Conservation (phyloP, 2,888 invertebrate species). For the Eristalis intricaria region DNA sequence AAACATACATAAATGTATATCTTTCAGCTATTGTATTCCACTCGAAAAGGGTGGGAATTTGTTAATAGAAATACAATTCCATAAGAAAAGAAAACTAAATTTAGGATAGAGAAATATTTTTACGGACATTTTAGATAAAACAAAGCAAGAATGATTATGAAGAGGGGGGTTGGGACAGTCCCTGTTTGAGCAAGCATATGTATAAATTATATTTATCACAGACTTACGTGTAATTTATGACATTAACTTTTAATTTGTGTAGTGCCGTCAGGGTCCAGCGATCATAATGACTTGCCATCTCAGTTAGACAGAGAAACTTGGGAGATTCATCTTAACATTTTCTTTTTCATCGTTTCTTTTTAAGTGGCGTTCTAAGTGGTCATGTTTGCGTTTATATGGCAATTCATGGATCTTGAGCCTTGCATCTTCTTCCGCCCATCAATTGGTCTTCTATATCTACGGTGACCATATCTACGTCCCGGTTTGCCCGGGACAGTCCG, state of each 20-base stretch:
- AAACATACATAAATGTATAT: background rate
- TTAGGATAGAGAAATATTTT: slow-evolving; percentile 69
- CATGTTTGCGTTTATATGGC: too few species aligned
- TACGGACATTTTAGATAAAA: slow-evolving; percentile 64
- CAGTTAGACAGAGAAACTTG: too few species aligned
- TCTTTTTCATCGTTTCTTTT: too few species aligned
- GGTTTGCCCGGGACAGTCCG: too few species aligned
- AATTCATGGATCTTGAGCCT: too few species aligned
- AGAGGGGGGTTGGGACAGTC: background rate
- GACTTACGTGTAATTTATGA: background rate
- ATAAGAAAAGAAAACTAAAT: background rate
- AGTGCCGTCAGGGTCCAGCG: too few species aligned
- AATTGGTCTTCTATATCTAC: too few species aligned
- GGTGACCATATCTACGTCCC: too few species aligned
- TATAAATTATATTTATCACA: background rate
- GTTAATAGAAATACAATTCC: slow-evolving; percentile 27
- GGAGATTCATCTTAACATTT: too few species aligned
- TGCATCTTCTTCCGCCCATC: too few species aligned
- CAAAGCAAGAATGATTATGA: background rate
- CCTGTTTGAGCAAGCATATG: background rate
- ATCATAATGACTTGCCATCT: too few species aligned
- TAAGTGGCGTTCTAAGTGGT: too few species aligned
- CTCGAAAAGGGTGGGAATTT: slow-evolving; percentile 16
- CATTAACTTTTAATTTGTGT: background rate
- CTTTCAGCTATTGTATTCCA: slow-evolving; percentile 9